phyloP scores from a whole-genome alignment of 2,797 vertebrate genomes.

The Enteromius thamalakanensis region DNA sequence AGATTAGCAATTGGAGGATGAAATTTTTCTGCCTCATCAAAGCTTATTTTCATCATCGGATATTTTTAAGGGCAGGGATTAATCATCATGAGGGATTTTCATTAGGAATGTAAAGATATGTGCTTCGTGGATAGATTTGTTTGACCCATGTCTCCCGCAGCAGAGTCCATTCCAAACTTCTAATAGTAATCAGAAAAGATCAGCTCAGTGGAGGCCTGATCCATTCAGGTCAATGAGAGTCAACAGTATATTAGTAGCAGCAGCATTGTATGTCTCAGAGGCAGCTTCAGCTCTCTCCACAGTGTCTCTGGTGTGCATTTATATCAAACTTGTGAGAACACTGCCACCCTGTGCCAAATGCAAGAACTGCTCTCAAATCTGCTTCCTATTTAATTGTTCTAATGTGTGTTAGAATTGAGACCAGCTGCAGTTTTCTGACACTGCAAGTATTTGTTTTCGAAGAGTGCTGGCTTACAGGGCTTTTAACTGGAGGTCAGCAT shows the following conservation, averaged over 20 bases:
- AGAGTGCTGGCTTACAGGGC: background rate
- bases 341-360: conserved; percentile 77
- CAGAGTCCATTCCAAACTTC: conserved; percentile 31
- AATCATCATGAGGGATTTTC: conserved; percentile 43
- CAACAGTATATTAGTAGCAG: conserved; percentile 48
- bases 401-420: background rate
- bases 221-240: conserved; percentile 59
- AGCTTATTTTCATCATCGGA: conserved; percentile 48
- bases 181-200: conserved; percentile 56
- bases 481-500: background rate
- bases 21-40: conserved; percentile 34
- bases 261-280: conserved; percentile 59
- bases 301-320: conserved; percentile 10
- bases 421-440: conserved; percentile 5
- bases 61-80: conserved; percentile 50
- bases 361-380: background rate
- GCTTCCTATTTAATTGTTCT: background rate
- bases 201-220: conserved; percentile 57
- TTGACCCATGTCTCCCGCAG: conserved; percentile 55
- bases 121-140: conserved; percentile 49
- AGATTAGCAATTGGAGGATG: conserved; percentile 4
- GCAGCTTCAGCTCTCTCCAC: conserved; percentile 51
- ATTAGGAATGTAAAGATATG: conserved; percentile 60
- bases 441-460: background rate
- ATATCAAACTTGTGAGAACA: conserved; percentile 71